These are phyloP conservation scores for Drosophila auraria DNA, from an alignment of 1,140 invertebrate genomes.

Conservation along the genomic window DNA sequence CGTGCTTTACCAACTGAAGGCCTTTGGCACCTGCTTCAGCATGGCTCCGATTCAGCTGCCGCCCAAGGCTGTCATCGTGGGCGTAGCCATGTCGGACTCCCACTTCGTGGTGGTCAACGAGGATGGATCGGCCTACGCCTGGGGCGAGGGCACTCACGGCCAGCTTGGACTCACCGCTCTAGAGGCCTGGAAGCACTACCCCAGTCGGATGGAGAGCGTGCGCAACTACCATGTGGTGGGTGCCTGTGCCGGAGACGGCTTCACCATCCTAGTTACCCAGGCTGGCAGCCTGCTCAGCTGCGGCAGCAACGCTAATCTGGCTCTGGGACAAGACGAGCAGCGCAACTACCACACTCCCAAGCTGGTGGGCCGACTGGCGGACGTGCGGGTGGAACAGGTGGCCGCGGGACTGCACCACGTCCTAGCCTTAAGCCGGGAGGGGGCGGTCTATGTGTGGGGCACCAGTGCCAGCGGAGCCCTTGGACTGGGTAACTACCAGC, in stretches of 20 bases:
- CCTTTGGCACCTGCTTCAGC: conserved; percentile 86
- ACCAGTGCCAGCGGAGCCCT: conserved; percentile 88
- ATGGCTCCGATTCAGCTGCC: conserved; percentile 87
- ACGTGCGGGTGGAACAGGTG: conserved; percentile 88
- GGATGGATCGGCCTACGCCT: conserved; percentile 89
- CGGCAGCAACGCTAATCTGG: conserved; percentile 88
- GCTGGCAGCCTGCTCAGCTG: conserved; percentile 90
- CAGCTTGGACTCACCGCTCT: conserved; percentile 89
- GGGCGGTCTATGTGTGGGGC: conserved; percentile 90
- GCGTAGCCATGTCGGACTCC: conserved; percentile 88
- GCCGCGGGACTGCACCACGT: conserved; percentile 89
- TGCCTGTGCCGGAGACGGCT: conserved; percentile 87
- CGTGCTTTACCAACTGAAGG: conserved; percentile 87
- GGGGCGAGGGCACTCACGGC: conserved; percentile 90
- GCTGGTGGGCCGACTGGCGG: conserved; percentile 87
- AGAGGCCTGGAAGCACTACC: conserved; percentile 86
- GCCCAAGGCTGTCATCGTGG: conserved; percentile 86
- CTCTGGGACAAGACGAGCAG: conserved; percentile 90
- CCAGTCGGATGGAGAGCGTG: conserved; percentile 87
- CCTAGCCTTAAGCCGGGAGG: conserved; percentile 87
- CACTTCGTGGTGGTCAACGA: conserved; percentile 90
- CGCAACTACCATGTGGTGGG: conserved; percentile 88
- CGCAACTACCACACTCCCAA: conserved; percentile 87
- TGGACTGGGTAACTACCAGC: conserved; percentile 88
- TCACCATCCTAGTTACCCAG: conserved; percentile 89